Evolutionary conservation across 1,140 invertebrate genomes (phyloP).

Genomic region (Dendroctonus ponderosae): DNA sequence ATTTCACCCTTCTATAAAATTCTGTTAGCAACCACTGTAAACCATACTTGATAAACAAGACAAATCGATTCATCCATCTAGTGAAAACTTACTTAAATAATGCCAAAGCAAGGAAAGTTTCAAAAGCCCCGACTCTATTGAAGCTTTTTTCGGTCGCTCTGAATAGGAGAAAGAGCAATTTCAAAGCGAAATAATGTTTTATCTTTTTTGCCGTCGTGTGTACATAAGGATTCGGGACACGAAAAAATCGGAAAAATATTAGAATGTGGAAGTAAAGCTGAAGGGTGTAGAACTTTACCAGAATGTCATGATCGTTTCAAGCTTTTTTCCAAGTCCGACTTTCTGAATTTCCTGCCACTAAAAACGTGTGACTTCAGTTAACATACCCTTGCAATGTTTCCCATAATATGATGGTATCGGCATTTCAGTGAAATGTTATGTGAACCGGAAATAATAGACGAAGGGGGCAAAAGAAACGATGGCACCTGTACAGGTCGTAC

Average conservation of each 20-base stretch:
- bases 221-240: neutral
- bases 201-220: neutral
- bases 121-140: neutral
- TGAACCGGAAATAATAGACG: constrained; percentile 31
- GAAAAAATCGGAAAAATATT: neutral
- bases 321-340: too few species aligned
- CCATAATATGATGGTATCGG: constrained; percentile 21
- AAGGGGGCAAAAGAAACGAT: constrained; percentile 29
- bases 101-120: neutral
- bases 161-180: neutral
- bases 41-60: too few species aligned
- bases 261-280: neutral
- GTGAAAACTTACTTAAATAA: neutral
- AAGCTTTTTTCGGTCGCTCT: neutral
- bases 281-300: neutral
- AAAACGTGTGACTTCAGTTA: constrained; percentile 25
- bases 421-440: constrained; percentile 28
- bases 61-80: too few species aligned
- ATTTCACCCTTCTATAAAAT: too few species aligned
- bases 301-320: too few species aligned
- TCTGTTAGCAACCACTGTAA: too few species aligned
- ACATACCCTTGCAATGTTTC: constrained; percentile 18
- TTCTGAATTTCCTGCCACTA: neutral
- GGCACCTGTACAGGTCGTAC: constrained; percentile 27
- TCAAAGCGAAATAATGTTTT: constrained; percentile 6